Evolutionary conservation across 2,888 invertebrate genomes (phyloP).

Genomic region (Sarcophaga caerulescens): DNA sequence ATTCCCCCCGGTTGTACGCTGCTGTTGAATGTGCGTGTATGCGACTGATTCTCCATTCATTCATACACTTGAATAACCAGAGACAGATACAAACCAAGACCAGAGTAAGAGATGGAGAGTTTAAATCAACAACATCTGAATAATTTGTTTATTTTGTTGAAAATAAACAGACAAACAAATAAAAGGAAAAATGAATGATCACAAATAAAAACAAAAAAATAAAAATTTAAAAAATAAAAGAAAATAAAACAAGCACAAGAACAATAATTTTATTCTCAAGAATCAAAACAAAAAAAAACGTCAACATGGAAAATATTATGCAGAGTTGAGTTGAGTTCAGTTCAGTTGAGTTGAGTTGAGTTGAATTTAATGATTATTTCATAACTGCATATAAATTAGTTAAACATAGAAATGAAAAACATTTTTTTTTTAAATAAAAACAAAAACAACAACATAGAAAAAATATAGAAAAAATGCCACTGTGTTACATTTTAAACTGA

Average conservation of each 20-base stretch:
- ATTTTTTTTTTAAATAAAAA: no score
- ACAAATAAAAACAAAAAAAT: constrained; percentile 10
- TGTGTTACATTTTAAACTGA: constrained; percentile 51
- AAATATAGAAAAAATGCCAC: constrained; percentile 43
- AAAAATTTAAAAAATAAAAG: constrained; percentile 15
- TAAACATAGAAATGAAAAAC: constrained; percentile 56
- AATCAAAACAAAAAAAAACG: constrained; percentile 5
- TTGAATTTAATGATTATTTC: constrained; percentile 71
- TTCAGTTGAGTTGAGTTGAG: constrained; percentile 27
- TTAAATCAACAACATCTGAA: constrained; percentile 56
- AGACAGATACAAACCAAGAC: constrained; percentile 42
- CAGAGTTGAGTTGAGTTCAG: constrained; percentile 23
- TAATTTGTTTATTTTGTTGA: constrained; percentile 62
- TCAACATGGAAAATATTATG: constrained; percentile 58
- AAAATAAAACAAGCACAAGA: constrained; percentile 3
- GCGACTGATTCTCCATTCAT: constrained; percentile 15
- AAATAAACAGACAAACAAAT: not conserved
- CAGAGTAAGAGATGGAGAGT: constrained; percentile 21
- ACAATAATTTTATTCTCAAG: constrained; percentile 47
- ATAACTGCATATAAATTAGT: constrained; percentile 74
- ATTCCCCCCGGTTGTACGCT: not conserved
- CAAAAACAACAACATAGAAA: no score
- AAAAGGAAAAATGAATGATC: no score
- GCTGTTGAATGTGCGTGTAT: not conserved
- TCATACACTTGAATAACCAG: constrained; percentile 58